Evolutionary conservation across 2,888 invertebrate species (phyloP).

Genomic region (Dolichomitus sp.): DNA sequence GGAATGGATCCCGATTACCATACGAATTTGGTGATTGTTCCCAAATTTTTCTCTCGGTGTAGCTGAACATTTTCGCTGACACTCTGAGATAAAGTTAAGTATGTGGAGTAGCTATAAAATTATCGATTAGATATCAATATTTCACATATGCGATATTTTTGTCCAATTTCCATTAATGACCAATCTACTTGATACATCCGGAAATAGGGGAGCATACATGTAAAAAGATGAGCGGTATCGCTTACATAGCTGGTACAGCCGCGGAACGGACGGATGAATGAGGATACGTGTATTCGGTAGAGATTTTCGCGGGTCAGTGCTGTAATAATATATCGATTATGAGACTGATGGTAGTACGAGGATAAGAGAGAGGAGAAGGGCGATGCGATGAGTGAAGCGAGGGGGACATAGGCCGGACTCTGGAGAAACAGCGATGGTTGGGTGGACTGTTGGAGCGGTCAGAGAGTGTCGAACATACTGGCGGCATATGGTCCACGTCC

Average conservation of each 20-base stretch:
- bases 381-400: neutral
- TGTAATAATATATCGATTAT: constrained; percentile 84
- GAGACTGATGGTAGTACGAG: constrained; percentile 71
- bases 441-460: constrained; percentile 77
- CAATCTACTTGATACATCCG: neutral
- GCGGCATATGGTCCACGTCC: constrained; percentile 79
- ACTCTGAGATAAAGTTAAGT: no score
- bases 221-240: constrained; percentile 45
- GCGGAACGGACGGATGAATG: constrained; percentile 45
- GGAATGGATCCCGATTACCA: no score
- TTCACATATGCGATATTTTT: no score
- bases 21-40: no score
- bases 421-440: constrained; percentile 74
- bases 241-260: constrained; percentile 25
- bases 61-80: no score
- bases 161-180: no score
- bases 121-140: no score
- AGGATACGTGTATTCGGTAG: constrained; percentile 38
- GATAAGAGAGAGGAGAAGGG: constrained; percentile 63
- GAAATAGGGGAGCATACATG: no score
- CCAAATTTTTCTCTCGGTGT: no score
- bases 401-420: constrained; percentile 36
- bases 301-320: constrained; percentile 60
- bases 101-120: no score
- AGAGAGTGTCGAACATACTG: constrained; percentile 82